A percentile compares a stretch with the other conserved stretches of the same genome.
These are phyloP conservation scores for Rhynchomys soricoides DNA, from an alignment of 2,113 vertebrate species.

Conservation along the genomic window DNA sequence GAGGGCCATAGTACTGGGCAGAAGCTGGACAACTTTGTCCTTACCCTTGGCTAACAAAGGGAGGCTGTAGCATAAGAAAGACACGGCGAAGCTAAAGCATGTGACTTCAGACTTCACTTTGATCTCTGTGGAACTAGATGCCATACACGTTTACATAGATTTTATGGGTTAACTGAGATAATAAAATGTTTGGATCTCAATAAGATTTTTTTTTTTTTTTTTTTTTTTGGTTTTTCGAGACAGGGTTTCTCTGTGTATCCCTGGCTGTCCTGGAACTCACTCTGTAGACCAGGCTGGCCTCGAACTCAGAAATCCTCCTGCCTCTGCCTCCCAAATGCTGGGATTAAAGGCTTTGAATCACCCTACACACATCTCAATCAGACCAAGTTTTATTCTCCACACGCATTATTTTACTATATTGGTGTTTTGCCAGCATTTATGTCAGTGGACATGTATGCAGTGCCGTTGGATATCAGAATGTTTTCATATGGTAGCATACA, in stretches of 20 bases:
- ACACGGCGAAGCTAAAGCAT: not conserved
- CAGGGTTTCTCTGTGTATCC: not conserved
- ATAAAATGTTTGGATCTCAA: not conserved
- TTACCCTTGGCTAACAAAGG: not conserved
- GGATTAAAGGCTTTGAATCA: not conserved
- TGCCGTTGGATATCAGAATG: not conserved
- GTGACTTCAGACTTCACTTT: not conserved
- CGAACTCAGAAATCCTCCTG: not conserved
- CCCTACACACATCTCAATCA: not conserved
- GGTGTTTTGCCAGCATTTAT: not conserved
- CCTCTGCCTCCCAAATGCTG: not conserved
- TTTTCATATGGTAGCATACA: not conserved
- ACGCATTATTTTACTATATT: not conserved
- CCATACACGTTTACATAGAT: not conserved
- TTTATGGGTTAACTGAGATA: not conserved
- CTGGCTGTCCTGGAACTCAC: not conserved
- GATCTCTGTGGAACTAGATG: not conserved
- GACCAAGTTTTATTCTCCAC: not conserved
- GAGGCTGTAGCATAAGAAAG: not conserved
- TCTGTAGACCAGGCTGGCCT: not conserved
- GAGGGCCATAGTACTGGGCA: not conserved
- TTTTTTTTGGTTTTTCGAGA: not conserved
- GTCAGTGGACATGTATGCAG: not conserved
- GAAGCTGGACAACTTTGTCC: not conserved
- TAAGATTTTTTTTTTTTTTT: not conserved